Base-by-base conservation (phyloP, 2,113 vertebrate genomes). In the Ivindomyrus marchei region DNA sequence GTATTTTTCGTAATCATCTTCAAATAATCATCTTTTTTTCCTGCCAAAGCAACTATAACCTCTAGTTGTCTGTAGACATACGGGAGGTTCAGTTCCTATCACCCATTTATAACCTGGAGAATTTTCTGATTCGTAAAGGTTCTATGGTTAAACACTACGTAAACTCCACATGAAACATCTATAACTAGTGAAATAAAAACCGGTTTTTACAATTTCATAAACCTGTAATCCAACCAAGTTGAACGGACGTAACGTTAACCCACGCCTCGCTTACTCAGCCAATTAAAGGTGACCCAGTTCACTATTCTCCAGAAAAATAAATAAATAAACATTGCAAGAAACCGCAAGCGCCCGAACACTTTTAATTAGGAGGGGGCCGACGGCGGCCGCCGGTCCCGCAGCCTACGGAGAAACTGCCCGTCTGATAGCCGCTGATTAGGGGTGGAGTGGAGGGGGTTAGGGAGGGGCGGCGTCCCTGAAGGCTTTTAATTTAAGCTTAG, bases 401-500 rank as follows among this genome's bases (percentile, higher is more conserved):
- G 91, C 92, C 88, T 85, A 87, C 88, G 62, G 89, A 88, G 84
- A 86, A 66, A 80, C 46, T 2, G 90, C 84, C 39, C 31, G 87
- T 89, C 77, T 91, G 91, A 94, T 93, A 91, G 88, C 89, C 89
- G 84, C 89, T 92, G 93, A 93, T 93, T 91, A 93, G 89, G 89
- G 52, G 88, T 89, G 91, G 83, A 52, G 89, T 88, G 53, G 45
- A 89, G 88, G 88, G 89, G 39, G 87, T 90, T 88, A 9, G 89
- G 90, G 88, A 46, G 47, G 85, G 49, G 27, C 62, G 90, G 45
- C 91, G 89, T 94, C 94, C 95, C 94, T 92, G 49, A 93, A 94
- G 94, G 94, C 93, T 90, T 95, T 94, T 93, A 92, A 95, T 94
- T 93, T 94, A 94, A 93, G 92, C 91, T 74, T 45, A 90, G 90